Evolutionary conservation across 2,113 vertebrate species (phyloP), one percentile per base, ranked within the genome.

Genomic region (Lepus americanus): DNA sequence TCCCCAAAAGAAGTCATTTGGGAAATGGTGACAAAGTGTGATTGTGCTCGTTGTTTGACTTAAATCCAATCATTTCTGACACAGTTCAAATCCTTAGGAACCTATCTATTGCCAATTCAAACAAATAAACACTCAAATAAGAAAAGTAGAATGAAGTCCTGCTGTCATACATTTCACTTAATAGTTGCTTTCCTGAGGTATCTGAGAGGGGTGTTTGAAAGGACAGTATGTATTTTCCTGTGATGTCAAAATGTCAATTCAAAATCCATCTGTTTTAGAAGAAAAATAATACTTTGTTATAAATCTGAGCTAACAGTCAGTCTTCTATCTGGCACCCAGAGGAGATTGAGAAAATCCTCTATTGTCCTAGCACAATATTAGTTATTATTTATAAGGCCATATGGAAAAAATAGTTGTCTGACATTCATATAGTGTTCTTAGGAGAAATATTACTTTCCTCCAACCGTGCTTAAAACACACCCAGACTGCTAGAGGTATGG

Each of bases 271-370:
- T 97, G 36, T 92, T 97, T 95, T 95, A 97, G 90, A 76, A 97
- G 70, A 84, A 96, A 97, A 98, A 92, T 96, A 97, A 95, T 97
- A 96, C 49, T 96, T 97, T 97, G 97, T 97, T 64, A 96, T 92
- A 98, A 98, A 95, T 92, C 64, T 22, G 36, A 80, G 70, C 92
- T 81, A 96, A 81, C 64, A 97, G 82, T 13, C 70, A 95, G 61
- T 51, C 86, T 95, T 98, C 89, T 96, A 74, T 49, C 87, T 95
- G 91, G 92, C 73, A 95, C 82, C 61, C 80, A 96, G 89, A 98
- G 67, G 92, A 97, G 66, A 82, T 8, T 88, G 90, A 94, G 49
- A 94, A 97, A 97, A 97, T 96, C 83, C 74, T 94, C 95, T 89
- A 85, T 95, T 97, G 85, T 95, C 87, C 87, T 95, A 96, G 72